Base-by-base conservation (phyloP, 2,113 vertebrate species). In the Prolemur simus region DNA sequence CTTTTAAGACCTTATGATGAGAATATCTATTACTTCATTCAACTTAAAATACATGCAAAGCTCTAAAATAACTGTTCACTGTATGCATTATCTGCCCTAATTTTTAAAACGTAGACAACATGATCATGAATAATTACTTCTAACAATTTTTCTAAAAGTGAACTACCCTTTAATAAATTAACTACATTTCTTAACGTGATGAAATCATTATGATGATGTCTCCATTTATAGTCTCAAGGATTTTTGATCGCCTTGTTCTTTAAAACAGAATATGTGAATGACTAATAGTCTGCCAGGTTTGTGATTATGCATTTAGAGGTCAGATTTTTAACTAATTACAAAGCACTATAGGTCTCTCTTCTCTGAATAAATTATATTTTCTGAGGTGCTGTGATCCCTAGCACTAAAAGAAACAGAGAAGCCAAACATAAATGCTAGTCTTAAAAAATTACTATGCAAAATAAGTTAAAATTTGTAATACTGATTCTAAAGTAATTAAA, bases 151-250 rank as follows among this genome's bases (percentile, higher is more conserved):
- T 73, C 47, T 92, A 86, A 96, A 97, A 97, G 6, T 29, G 89
- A 78, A 5, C 29, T 25, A 91, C 66, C 97, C 69, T 21, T 78
- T 94, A 86, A 92, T 90, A 97, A 97, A 89, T 83, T 91, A 97
- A 89, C 77, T 91, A 91, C 58, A 89, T 37, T 87, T 69, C 69
- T 96, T 96, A 97, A 90, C 78, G 96, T 95, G 66, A 94, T 66
- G 95, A 89, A 92, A 96, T 95, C 63, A 91, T 58, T 89, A 90
- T 89, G 95, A 96, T 2, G 14, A 97, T 49, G 37, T 74, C 87
- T 96, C 81, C 94, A 87, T 97, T 96, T 97, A 94, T 54, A 98
- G 93, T 94, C 68, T 89, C 87, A 93, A 94, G 74, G 37, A 95
- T 39, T 97, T 97, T 27, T 94, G 69, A 97, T 64, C 77, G 91